phyloP scores from a whole-genome alignment of 1,140 invertebrate genomes.

The Phymastichus coffea region DNA sequence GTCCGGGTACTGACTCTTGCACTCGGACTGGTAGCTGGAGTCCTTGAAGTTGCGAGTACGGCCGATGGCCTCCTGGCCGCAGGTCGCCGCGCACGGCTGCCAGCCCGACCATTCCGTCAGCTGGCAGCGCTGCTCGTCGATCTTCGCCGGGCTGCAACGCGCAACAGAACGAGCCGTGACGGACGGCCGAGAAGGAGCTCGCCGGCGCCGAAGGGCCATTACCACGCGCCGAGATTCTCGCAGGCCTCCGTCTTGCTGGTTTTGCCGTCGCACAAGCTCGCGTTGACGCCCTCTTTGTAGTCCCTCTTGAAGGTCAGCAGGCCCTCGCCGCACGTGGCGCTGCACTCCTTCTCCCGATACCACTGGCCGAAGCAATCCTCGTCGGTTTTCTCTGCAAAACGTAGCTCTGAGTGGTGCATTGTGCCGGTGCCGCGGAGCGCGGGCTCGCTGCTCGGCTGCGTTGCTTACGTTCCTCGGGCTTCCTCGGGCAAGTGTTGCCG shows the following conservation, averaged over 20 bases:
- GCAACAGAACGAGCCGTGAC: no score
- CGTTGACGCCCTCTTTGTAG: conserved; percentile 58
- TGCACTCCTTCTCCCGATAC: conserved; percentile 77
- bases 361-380: conserved; percentile 57
- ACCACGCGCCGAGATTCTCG: conserved; percentile 11
- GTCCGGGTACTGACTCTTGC: conserved; percentile 30
- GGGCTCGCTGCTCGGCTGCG: no score
- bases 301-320: conserved; percentile 60
- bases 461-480: no score
- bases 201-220: not conserved
- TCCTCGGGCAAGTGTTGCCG: no score
- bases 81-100: conserved; percentile 76
- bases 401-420: no score
- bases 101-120: conserved; percentile 73
- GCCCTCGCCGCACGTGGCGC: conserved; percentile 76
- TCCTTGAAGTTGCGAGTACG: conserved; percentile 60
- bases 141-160: no score
- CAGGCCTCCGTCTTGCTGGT: conserved; percentile 59
- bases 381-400: no score
- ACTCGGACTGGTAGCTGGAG: conserved; percentile 40
- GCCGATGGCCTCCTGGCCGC: conserved; percentile 71
- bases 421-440: no score
- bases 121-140: no score
- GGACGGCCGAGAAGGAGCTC: no score
- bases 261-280: conserved; percentile 53